Evolutionary conservation across 1,140 invertebrate species (phyloP).

Genomic region (Heliothis virescens): DNA sequence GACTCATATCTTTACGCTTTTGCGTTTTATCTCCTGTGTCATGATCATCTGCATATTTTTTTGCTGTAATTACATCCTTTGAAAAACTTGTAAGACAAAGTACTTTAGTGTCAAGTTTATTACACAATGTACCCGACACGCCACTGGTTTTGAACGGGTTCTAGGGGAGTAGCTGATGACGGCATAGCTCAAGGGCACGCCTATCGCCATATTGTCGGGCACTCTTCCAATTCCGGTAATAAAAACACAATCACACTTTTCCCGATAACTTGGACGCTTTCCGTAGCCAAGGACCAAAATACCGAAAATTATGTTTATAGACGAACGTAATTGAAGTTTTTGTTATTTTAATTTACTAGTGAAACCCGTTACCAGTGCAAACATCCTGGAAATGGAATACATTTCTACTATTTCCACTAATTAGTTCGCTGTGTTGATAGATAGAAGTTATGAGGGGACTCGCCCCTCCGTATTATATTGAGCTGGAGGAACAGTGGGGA

Average conservation of each 20-base stretch:
- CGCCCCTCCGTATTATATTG: background rate
- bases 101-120: background rate
- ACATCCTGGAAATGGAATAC: background rate
- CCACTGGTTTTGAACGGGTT: background rate
- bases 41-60: too few species aligned
- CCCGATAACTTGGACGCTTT: background rate
- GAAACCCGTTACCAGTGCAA: background rate
- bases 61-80: background rate
- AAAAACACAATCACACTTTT: constrained; percentile 5
- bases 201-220: background rate
- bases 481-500: too few species aligned
- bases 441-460: background rate
- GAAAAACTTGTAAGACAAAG: background rate
- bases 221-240: background rate
- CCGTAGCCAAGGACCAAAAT: background rate
- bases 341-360: background rate
- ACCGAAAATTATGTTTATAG: too few species aligned
- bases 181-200: background rate
- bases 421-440: background rate
- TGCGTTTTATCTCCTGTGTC: too few species aligned
- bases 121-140: background rate
- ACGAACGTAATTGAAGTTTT: background rate
- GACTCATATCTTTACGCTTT: too few species aligned
- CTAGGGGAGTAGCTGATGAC: background rate
- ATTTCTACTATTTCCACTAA: background rate